Evolutionary conservation across 2,888 invertebrate genomes (phyloP).

Genomic region (Erannis defoliaria): DNA sequence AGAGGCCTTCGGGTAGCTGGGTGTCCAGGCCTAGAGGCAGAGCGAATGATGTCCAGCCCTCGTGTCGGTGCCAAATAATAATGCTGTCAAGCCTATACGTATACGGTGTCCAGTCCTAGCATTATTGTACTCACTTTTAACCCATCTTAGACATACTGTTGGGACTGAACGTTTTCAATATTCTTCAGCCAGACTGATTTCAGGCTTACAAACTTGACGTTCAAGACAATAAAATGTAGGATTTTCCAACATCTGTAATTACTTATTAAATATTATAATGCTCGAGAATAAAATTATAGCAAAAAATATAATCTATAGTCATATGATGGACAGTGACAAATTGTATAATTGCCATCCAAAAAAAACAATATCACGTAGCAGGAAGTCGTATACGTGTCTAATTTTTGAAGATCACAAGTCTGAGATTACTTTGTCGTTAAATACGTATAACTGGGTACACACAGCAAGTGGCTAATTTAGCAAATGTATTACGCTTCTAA

Average conservation of each 20-base stretch:
- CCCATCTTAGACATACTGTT: too few species aligned
- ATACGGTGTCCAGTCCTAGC: too few species aligned
- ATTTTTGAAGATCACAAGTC: slow-evolving; percentile 38
- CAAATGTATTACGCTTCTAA: slow-evolving; percentile 32
- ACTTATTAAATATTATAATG: not conserved
- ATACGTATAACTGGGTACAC: slow-evolving; percentile 21
- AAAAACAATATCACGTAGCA: slow-evolving; percentile 25
- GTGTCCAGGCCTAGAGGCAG: too few species aligned
- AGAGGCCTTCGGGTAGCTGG: too few species aligned
- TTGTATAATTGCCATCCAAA: slow-evolving; percentile 27
- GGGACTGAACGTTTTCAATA: too few species aligned
- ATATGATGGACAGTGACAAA: slow-evolving; percentile 31
- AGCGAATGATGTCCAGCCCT: too few species aligned
- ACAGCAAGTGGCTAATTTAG: slow-evolving; percentile 32
- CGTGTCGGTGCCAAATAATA: too few species aligned
- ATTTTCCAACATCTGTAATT: not conserved
- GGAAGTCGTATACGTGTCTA: slow-evolving; percentile 41
- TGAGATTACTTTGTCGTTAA: slow-evolving; percentile 37
- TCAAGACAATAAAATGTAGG: not conserved
- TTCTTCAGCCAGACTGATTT: too few species aligned
- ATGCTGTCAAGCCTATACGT: too few species aligned
- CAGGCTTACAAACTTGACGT: too few species aligned
- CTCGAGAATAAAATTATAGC: slow-evolving; percentile 16
- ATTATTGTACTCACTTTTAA: too few species aligned
- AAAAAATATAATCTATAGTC: slow-evolving; percentile 25